phyloP scores from a whole-genome alignment of 2,797 vertebrate species.

The Malacoraja senta region DNA sequence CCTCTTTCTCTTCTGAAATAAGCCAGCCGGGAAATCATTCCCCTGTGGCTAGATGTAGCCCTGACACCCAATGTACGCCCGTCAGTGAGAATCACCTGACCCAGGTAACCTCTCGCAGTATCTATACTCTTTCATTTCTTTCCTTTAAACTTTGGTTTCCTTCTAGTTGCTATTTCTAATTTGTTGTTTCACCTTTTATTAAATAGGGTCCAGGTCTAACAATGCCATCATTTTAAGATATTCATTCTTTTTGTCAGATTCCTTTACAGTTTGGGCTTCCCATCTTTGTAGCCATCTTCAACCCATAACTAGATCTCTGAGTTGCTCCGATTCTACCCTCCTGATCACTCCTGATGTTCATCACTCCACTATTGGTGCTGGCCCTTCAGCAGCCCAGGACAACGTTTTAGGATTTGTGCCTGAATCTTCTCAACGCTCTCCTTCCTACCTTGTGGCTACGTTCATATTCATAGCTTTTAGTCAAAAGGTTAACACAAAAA shows the following conservation, averaged over 20 bases:
- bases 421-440: background rate
- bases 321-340: background rate
- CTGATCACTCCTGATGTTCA: background rate
- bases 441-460: no score
- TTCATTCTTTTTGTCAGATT: background rate
- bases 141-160: background rate
- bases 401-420: background rate
- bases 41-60: background rate
- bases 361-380: background rate
- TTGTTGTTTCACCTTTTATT: background rate
- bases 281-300: background rate
- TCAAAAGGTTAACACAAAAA: background rate
- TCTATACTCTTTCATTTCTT: background rate
- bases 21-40: background rate
- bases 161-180: background rate
- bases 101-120: background rate
- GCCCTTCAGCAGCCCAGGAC: background rate
- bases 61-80: background rate
- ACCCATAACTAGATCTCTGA: background rate
- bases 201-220: background rate
- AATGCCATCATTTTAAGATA: background rate
- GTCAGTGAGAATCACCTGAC: slow-evolving; percentile 16
- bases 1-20: slow-evolving; percentile 11
- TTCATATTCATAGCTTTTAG: background rate
- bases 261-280: background rate